Base-by-base conservation (phyloP, 2,797 vertebrate species). In the Thunnus albacares region DNA sequence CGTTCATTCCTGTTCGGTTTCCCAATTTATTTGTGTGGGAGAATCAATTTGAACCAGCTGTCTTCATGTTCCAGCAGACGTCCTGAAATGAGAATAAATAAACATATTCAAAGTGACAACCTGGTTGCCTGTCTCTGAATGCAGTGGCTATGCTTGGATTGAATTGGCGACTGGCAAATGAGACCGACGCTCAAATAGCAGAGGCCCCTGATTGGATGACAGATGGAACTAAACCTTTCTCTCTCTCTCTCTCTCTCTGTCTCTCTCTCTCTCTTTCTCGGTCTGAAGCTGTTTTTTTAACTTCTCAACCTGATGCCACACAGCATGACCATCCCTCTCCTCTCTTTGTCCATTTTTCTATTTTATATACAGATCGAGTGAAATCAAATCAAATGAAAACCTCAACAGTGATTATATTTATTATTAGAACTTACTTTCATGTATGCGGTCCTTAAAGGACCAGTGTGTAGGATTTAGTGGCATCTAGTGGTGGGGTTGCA, bases 101-200 rank as follows among this genome's bases (percentile, higher is more conserved):
- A 93, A 92, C 90, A 92, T 85, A 94, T 94, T 94, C 79, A 91
- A 92, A 92, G 93, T 92, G 92, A 94, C 94, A 94, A 77, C 88
- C 81, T 87, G 88, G 85, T 89, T 65, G 83, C 90, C 83, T 71
- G 74, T 78, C 45, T 78, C 82, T 71, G 83, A 91, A 82, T 75
- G 83, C 62, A 61, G 41, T 22, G 28, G 83, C 78, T 85, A 64
- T 83, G 92, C 81, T 87, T 56, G 80, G 84, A 90, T 93, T 94
- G 88, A 93, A 93, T 84, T 84, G 79, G 75, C n/a, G 43, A 82
- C 80, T 47, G 81, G 83, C 80, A 93, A 94, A 95, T 92, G 82
- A 93, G 91, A 89, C 90, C 43, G 80, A 65, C 6, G 69, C 70
- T 88, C 53, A 77, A 83, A 87, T 65, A 80, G 61, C 82, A n/a